Percentiles rank a stretch among this genome's conserved stretches.
Conservation (phyloP, 2,888 invertebrate species). For the Rhagonycha lutea region DNA sequence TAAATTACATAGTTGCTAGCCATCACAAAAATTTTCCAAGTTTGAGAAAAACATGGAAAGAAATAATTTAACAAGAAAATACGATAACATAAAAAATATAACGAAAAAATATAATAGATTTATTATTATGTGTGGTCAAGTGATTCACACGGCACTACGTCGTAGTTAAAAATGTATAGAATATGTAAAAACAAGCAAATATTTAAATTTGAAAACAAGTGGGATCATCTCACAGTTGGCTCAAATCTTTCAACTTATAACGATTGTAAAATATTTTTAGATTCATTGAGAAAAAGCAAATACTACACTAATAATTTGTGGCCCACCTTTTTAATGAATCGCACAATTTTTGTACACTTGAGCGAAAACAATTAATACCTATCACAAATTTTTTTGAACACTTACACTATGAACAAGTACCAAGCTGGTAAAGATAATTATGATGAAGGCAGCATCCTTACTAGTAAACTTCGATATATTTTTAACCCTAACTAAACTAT, state of each 20-base stretch:
- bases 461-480: background rate
- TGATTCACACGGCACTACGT: constrained; percentile 38
- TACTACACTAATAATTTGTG: constrained; percentile 12
- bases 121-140: background rate
- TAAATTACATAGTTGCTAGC: background rate
- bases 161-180: constrained; percentile 13
- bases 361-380: background rate
- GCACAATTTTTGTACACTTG: background rate
- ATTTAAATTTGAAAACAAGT: constrained; percentile 7
- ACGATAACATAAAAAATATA: background rate
- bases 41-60: background rate
- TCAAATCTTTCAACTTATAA: constrained; percentile 14
- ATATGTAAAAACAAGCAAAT: constrained; percentile 5
- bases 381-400: background rate
- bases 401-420: background rate
- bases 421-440: background rate
- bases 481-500: background rate
- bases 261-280: constrained; percentile 38
- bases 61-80: background rate
- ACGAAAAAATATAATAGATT: background rate
- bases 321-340: background rate
- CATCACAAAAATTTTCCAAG: background rate
- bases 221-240: constrained; percentile 13
- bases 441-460: background rate
- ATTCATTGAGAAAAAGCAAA: constrained; percentile 37